phyloP scores from a whole-genome alignment of 92 coral and sea anemone genomes.

The Blastomussa wellsi region DNA sequence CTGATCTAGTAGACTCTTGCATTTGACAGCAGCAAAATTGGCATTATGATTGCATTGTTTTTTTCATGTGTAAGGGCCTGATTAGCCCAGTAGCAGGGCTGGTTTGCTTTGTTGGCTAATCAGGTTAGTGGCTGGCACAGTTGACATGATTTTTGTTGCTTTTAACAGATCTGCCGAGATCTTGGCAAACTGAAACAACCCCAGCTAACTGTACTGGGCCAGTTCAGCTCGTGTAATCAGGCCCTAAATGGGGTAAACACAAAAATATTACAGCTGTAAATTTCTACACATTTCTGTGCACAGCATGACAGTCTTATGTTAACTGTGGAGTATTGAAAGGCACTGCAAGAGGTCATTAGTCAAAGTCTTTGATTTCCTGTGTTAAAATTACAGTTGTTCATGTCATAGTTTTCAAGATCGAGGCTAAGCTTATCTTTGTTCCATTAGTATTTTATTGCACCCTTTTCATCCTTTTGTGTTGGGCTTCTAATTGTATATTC shows the following conservation, averaged over 20 bases:
- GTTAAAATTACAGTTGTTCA: constrained; percentile 6
- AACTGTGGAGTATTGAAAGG: not conserved
- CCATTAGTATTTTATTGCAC: not conserved
- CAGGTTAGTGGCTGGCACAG: too few relatives aligned
- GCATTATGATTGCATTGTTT: not conserved
- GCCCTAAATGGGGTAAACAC: too few relatives aligned
- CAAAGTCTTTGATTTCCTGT: not conserved
- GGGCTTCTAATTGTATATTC: not conserved
- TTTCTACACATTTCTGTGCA: not conserved
- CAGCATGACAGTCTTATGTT: not conserved
- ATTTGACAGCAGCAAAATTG: not conserved
- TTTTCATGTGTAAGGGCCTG: too few relatives aligned
- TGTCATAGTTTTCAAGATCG: not conserved
- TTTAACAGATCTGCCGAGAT: too few relatives aligned
- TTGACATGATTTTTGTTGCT: too few relatives aligned
- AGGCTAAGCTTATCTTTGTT: constrained; percentile 16
- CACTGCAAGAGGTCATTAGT: constrained; percentile 5
- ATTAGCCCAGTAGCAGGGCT: too few relatives aligned
- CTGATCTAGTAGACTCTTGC: not conserved
- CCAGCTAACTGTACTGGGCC: too few relatives aligned
- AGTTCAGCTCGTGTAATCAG: too few relatives aligned
- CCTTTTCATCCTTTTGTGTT: too few relatives aligned
- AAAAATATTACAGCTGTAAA: not conserved
- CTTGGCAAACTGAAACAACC: too few relatives aligned
- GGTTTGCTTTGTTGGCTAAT: too few relatives aligned